phyloP scores from a whole-genome alignment of 1,140 invertebrate species.

The Vanessa atalanta region DNA sequence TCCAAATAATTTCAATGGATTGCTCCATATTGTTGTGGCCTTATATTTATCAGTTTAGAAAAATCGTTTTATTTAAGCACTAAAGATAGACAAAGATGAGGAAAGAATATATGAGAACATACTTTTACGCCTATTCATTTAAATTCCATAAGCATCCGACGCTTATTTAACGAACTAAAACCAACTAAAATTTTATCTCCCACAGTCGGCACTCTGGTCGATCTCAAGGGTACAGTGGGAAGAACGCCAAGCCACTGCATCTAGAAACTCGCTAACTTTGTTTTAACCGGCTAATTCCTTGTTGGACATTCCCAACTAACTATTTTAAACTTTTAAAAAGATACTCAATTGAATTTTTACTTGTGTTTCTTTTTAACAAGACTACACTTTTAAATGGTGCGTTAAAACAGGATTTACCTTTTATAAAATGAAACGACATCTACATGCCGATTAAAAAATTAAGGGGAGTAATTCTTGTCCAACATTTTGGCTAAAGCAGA shows the following conservation, averaged over 20 bases:
- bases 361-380: conserved; percentile 14
- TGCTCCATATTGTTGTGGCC: no score
- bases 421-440: background rate
- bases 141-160: conserved; percentile 1
- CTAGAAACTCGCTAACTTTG: conserved; percentile 34
- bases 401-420: background rate
- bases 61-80: no score
- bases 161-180: conserved; percentile 7
- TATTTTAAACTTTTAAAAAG: conserved; percentile 36
- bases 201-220: conserved; percentile 10
- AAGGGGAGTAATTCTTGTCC: no score
- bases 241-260: conserved; percentile 28
- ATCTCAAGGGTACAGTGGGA: conserved; percentile 27
- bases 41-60: no score
- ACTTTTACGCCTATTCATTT: background rate
- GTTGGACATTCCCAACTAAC: conserved; percentile 31
- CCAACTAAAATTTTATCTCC: conserved; percentile 22
- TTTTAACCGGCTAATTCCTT: conserved; percentile 36
- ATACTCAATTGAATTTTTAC: conserved; percentile 34
- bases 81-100: no score
- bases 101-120: no score
- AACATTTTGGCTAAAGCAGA: no score
- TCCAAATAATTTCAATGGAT: no score
- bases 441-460: no score
- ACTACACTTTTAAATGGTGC: conserved; percentile 9